Evolutionary conservation across 1,140 invertebrate species (phyloP), one percentile per base, ranked within the genome.

Genomic region (Penaeus indicus): DNA sequence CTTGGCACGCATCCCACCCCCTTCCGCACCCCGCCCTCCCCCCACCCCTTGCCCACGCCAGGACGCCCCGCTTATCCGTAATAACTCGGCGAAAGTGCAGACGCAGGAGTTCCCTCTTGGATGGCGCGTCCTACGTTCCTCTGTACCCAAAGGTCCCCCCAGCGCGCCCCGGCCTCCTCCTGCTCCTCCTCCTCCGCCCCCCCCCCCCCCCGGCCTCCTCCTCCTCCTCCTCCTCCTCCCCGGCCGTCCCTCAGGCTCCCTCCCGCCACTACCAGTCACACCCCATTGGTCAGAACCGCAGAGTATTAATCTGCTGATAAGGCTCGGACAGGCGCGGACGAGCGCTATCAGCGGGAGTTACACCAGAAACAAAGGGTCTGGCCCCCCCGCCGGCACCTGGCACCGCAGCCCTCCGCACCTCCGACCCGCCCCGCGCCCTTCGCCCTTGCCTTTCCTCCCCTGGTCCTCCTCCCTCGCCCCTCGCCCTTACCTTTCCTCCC

Each of bases 281-380:
- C 72, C 32, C 77, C 85, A 86, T 80, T 81, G 85, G 85, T 75
- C 78, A 80, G 79, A 75, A 38, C 72, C 61, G 21, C 47, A 61
- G 32, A 25, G 85, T 86, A 86, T 86, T 86, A 86, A 86, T 86
- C 80, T 78, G 54, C 77, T 64, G 85, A 86, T 86, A 86, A 80
- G 81, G 86, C 38, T 60, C 13, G 60, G 67, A 79, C n/a, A 61
- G 84, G 60, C 61, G 61, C 61, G 27, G 75, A 86, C 72, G 86
- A 80, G 25, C 72, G 21, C 69, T 62, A 88, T 42, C 86, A 88
- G 86, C 86, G 81, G 86, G 86, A 84, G 86, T 79, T 63, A 88
- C 86, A 88, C 86, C 69, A 88, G 42, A 88, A 67, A 88, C 86
- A 88, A 88, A 88, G 86, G 84, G 86, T 60, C 10, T 54, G 60